Base-by-base conservation (phyloP, 2,113 vertebrate genomes). In the Mola mola region DNA sequence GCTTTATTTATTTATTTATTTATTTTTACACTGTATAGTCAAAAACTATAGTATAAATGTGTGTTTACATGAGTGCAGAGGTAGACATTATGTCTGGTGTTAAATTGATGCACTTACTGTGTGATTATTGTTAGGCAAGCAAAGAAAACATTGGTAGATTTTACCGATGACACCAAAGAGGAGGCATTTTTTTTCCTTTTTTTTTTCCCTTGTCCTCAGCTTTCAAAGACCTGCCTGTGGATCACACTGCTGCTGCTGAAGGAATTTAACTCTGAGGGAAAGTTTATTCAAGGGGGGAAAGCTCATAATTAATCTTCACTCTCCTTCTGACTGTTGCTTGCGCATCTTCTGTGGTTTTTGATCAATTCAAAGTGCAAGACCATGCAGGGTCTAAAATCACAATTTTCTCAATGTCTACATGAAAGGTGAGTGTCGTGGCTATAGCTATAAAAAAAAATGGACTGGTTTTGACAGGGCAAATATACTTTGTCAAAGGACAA, bases 261-360 rank as follows among this genome's bases (percentile, higher is more conserved):
- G 71, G 64, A 76, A 73, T 86, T 63, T 66, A 53, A 22, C 71
- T 71, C n/a, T 0, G 24, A 8, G 42, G 46, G 59, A 56, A 66
- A 12, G n/a, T 8, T 52, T 40, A 31, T 28, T 43, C 43, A 26
- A 36, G 20, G 15, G 17, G 8, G 20, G 25, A 42, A 31, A n/a
- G 7, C 38, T 16, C 9, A 13, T 15, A 53, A 66, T 53, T 33
- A 48, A 33, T 38, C 10, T 13, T 46, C 4, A 13, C 5, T 13
- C 36, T 48, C 1, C 29, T 28, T 49, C 17, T 41, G 4, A 38
- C 38, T 11, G 21, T 28, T 21, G 36, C 20, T 46, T 26, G 48
- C 28, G n/a, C 3, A 24, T 6, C 5, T 5, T 1, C 6, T 6
- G 19, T 1, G 9, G 21, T 22, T 43, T 16, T 26, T 2, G 3